These are phyloP conservation scores for Acrossocheilus fasciatus DNA, from an alignment of 2,797 vertebrate genomes.

Conservation along the genomic window DNA sequence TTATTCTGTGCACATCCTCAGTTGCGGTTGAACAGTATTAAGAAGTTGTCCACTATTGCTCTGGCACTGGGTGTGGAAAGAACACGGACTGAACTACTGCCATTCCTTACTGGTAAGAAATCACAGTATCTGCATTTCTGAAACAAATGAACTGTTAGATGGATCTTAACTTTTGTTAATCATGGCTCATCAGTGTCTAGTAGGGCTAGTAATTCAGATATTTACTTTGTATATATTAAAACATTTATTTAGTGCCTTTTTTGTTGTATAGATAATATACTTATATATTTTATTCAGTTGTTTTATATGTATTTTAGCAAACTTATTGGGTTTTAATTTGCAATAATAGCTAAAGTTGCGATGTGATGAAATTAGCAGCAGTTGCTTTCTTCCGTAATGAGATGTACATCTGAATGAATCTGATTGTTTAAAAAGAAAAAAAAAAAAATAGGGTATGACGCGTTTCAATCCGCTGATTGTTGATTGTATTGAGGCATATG, in stretches of 20 bases:
- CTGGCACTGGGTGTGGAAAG: conserved; percentile 87
- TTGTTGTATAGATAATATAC: neutral
- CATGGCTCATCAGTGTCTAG: too few species aligned
- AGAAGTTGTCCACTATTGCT: conserved; percentile 89
- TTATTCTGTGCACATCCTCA: conserved; percentile 55
- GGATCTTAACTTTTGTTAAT: neutral
- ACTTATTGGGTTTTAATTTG: neutral
- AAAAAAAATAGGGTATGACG: neutral
- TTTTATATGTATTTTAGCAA: neutral
- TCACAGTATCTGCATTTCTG: neutral
- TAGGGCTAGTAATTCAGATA: neutral
- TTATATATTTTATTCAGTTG: too few species aligned
- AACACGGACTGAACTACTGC: conserved; percentile 86
- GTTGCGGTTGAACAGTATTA: conserved; percentile 88
- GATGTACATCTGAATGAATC: neutral
- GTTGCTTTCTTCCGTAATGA: neutral
- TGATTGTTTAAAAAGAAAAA: neutral
- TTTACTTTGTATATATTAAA: neutral
- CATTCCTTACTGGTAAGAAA: conserved; percentile 85
- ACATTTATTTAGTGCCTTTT: neutral
- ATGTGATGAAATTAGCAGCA: neutral
- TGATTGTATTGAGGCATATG: neutral
- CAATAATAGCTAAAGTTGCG: neutral
- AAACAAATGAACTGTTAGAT: neutral
- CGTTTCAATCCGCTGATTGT: too few species aligned